Evolutionary conservation across 1,140 invertebrate species (phyloP).

Genomic region (Ruditapes philippinarum): DNA sequence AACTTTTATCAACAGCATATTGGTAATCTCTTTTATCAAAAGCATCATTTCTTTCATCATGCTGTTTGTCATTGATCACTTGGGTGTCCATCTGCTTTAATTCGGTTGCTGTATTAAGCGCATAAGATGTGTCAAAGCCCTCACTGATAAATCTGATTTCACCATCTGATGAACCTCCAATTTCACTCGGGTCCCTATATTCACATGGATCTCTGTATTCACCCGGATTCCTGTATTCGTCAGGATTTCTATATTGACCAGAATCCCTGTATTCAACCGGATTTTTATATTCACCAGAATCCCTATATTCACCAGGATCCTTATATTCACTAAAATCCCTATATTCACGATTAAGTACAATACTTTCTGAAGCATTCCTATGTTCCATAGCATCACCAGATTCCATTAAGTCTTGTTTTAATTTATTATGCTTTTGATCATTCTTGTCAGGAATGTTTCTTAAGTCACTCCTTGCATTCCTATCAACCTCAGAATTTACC

Average conservation of each 20-base stretch:
- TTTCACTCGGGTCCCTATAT: neutral
- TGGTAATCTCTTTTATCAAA: neutral
- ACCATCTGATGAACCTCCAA: neutral
- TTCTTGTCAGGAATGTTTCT: too few species aligned
- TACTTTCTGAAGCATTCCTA: too few species aligned
- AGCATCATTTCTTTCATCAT: neutral
- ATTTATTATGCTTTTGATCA: too few species aligned
- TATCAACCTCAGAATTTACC: too few species aligned
- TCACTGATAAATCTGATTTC: conserved; percentile 11
- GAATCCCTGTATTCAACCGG: neutral
- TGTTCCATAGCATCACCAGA: too few species aligned
- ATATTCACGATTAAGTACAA: neutral
- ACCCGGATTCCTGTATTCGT: neutral
- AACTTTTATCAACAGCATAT: neutral
- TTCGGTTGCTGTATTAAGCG: neutral
- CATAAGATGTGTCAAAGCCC: neutral
- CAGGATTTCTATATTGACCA: neutral
- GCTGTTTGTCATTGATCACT: neutral
- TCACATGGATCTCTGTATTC: neutral
- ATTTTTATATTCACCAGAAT: neutral
- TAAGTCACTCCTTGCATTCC: too few species aligned
- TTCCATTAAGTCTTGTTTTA: too few species aligned
- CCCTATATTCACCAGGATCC: neutral
- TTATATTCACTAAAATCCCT: too few species aligned
- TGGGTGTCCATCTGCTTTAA: neutral